A percentile compares a stretch with the other conserved stretches of the same genome.
phyloP scores from a whole-genome alignment of 2,113 vertebrate species.

The Cyprinodon brontotheroides region DNA sequence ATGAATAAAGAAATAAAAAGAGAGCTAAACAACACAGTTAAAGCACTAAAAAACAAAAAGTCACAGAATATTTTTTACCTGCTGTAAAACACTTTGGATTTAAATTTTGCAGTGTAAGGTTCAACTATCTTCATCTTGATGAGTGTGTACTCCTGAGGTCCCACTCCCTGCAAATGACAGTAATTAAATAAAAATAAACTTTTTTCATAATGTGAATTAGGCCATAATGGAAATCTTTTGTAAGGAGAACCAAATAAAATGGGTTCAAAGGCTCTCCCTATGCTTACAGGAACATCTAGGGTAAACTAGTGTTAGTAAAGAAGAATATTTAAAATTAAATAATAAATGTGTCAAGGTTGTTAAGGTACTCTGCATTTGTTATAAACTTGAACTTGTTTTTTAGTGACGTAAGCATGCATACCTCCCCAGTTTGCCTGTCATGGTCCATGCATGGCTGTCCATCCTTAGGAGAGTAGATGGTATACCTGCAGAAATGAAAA shows the following conservation, averaged over 20 bases:
- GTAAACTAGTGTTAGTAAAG: not conserved
- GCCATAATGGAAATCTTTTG: too few species aligned
- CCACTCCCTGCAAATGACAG: conserved; percentile 85
- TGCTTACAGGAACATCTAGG: not conserved
- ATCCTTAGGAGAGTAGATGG: conserved; percentile 97
- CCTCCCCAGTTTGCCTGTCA: conserved; percentile 98
- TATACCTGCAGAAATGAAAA: conserved; percentile 82
- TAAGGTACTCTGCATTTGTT: not conserved
- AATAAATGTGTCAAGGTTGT: not conserved
- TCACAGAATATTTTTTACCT: conserved; percentile 46
- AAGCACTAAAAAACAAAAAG: not conserved
- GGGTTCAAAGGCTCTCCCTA: not conserved
- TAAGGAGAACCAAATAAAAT: not conserved
- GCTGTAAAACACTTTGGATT: conserved; percentile 82
- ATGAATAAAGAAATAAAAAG: not conserved
- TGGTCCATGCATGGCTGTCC: conserved; percentile 99
- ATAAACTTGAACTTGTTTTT: not conserved
- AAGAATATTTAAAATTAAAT: not conserved
- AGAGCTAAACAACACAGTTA: not conserved
- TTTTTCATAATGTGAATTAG: not conserved
- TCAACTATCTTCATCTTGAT: conserved; percentile 96
- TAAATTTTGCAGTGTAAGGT: conserved; percentile 90
- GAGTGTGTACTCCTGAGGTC: conserved; percentile 95
- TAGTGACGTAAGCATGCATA: conserved; percentile 46
- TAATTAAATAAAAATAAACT: not conserved